Conservation (phyloP, 2,113 vertebrate species). For the Macaca nemestrina region DNA sequence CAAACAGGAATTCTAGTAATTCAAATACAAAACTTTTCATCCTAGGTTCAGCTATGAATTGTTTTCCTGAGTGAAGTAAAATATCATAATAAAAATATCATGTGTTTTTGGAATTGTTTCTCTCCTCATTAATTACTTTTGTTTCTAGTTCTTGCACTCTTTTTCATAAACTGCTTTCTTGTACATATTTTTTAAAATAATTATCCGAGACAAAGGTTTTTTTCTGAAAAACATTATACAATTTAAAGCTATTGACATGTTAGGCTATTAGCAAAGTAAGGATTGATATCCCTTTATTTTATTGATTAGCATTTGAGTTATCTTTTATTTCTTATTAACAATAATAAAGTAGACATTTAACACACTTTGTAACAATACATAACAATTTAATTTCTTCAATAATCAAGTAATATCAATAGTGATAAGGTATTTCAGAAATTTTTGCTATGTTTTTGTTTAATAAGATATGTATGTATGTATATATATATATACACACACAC, state of each 20-base stretch:
- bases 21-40: not conserved
- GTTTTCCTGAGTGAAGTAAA: not conserved
- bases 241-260: not conserved
- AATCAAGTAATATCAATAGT: not conserved
- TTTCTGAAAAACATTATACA: not conserved
- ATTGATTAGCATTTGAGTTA: not conserved
- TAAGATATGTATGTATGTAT: not conserved
- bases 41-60: not conserved
- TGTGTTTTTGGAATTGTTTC: not conserved
- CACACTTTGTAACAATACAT: not conserved
- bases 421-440: not conserved
- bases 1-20: not conserved
- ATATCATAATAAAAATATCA: not conserved
- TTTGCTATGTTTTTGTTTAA: not conserved
- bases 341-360: not conserved
- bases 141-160: not conserved
- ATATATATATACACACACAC: not conserved
- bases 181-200: not conserved
- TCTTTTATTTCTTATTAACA: not conserved
- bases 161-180: not conserved
- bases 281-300: not conserved
- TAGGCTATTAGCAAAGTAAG: not conserved
- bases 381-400: not conserved
- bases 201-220: not conserved
- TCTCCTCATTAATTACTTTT: not conserved